Base-by-base conservation (phyloP, 30 jellyfish, hydroid and myxozoan genomes). In the Aurelia sp. region DNA sequence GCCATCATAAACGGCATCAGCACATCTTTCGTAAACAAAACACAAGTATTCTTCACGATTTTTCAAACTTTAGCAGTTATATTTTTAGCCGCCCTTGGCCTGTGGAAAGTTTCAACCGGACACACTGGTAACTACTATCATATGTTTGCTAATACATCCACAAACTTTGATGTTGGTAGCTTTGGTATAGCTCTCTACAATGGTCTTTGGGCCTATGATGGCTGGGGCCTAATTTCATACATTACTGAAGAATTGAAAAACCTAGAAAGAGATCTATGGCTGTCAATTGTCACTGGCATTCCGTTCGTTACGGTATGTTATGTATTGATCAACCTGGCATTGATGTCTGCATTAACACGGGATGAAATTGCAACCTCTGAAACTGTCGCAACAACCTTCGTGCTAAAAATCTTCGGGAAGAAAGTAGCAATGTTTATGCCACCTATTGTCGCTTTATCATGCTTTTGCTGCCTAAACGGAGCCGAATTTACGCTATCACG, bases 171-270 rank as follows among this genome's bases (percentile, higher is more conserved):
- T 37, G 70, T 27, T n/a, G 83, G 70, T 6, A 72, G 72, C 70
- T 27, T 72, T 33, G 31, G 79, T 4, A 57, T 75, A 11, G 96
- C 96, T 7, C 71, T 86, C 10, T 86, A 64, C 81, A 71, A 68
- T 40, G 86, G 90, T 18, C 60, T 86, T 11, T 87, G 96, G 96
- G 91, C 91, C 22, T 87, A 69, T 41, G 91, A 87, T 71, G 96
- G 96, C 1, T 87, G 96, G 96, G 91, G 86, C 4, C 5, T 20
- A 1, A 65, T 78, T 18, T 16, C 72, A 19, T 53, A 52, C 52
- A 41, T 78, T 2, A 77, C 87, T 12, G 96, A 87, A 55, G 92
- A 87, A 44, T 4, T 77, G 74, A 37, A 40, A 37, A 87, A 87
- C 76, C 68, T 66, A 21, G 83, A 69, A n/a, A 35, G 96, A 12